These are phyloP conservation scores for Drosophila pectinifera DNA, from an alignment of 1,140 invertebrate genomes.

Conservation along the genomic window DNA sequence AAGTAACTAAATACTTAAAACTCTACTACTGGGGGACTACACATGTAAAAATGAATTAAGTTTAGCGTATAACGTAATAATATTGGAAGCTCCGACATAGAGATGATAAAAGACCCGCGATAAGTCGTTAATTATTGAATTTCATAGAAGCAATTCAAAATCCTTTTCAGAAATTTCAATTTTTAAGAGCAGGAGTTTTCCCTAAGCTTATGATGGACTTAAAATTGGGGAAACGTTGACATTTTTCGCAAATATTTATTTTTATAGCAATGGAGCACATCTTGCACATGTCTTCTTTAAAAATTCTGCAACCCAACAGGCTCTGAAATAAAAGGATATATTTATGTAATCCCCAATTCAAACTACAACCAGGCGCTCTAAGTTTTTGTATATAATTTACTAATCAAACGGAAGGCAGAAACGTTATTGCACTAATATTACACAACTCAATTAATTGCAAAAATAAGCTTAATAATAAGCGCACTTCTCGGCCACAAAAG, in stretches of 20 bases:
- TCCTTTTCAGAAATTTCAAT: background rate
- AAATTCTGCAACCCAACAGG: background rate
- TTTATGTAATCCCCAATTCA: background rate
- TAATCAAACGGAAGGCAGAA: slow-evolving; percentile 28
- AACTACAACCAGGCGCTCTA: background rate
- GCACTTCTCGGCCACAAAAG: slow-evolving; percentile 1
- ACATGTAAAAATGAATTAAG: too few relatives aligned
- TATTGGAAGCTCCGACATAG: too few relatives aligned
- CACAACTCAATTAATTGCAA: slow-evolving; percentile 22
- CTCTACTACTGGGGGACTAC: too few relatives aligned
- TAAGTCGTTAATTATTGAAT: too few relatives aligned
- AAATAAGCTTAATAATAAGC: slow-evolving; percentile 22
- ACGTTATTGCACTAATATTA: slow-evolving; percentile 20
- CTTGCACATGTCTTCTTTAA: too few relatives aligned
- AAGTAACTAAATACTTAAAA: too few relatives aligned
- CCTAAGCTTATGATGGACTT: background rate
- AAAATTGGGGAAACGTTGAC: too few relatives aligned
- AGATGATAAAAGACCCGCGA: too few relatives aligned
- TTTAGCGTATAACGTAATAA: too few relatives aligned
- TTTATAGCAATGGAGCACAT: too few relatives aligned
- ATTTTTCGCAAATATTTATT: too few relatives aligned
- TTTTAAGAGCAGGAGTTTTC: background rate
- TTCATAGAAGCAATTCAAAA: background rate
- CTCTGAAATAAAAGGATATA: background rate
- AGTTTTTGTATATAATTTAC: slow-evolving; percentile 13